Conservation (phyloP, 2,797 vertebrate species). For the Ptychadena robeensis region DNA sequence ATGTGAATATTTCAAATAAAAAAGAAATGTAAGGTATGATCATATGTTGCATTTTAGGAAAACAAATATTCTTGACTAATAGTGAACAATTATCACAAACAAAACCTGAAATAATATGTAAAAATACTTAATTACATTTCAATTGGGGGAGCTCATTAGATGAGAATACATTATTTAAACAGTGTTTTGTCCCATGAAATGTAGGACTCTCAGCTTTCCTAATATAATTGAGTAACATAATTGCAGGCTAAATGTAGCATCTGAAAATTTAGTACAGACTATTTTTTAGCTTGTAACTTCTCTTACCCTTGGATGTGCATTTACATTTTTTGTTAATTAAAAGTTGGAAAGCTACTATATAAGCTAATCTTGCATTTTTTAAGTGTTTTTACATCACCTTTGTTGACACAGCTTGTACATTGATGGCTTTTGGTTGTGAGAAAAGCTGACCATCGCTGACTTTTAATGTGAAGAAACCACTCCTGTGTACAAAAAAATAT, state of each 20-base stretch:
- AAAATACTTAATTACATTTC: too few species aligned
- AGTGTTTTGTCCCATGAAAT: not conserved
- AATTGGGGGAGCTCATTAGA: too few species aligned
- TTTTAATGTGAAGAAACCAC: conserved; percentile 81
- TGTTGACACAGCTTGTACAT: conserved; percentile 78
- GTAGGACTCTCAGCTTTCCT: not conserved
- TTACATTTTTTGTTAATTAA: too few species aligned
- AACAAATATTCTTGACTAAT: too few species aligned
- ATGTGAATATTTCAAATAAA: too few species aligned
- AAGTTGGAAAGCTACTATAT: too few species aligned
- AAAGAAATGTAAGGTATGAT: too few species aligned
- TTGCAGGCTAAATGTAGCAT: not conserved
- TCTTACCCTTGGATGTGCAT: too few species aligned
- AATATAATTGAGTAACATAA: not conserved
- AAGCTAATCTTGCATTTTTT: not conserved
- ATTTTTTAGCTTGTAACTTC: not conserved
- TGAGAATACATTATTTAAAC: not conserved
- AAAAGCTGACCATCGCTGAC: conserved; percentile 75
- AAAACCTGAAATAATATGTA: too few species aligned
- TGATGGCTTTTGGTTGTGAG: conserved; percentile 77
- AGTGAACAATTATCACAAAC: too few species aligned
- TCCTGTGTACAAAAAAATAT: conserved; percentile 70
- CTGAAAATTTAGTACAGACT: not conserved
- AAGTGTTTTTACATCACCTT: conserved; percentile 74
- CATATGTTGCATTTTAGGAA: too few species aligned